Percentiles rank a stretch among this genome's conserved stretches.
phyloP scores from a whole-genome alignment of 2,888 invertebrate genomes.

The Hermodice carunculata region DNA sequence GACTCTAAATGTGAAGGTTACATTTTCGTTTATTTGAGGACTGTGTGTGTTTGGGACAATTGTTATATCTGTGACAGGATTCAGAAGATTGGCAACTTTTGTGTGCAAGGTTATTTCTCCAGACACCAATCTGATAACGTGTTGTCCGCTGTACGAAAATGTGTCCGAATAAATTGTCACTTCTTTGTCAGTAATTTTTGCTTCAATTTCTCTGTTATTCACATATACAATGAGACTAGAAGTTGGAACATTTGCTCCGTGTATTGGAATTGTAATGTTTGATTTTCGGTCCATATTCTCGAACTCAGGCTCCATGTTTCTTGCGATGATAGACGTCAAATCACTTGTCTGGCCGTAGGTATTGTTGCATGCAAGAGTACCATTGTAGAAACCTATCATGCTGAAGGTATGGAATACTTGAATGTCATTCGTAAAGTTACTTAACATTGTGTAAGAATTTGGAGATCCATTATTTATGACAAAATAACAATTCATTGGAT shows the following conservation, averaged over 20 bases:
- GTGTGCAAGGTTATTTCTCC: neutral
- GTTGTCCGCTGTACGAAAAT: constrained; percentile 22
- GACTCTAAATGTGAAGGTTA: constrained; percentile 49
- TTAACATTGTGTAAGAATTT: no score
- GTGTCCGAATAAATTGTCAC: constrained; percentile 6
- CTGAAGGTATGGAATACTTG: constrained; percentile 48
- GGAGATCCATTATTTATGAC: no score
- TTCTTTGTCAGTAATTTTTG: constrained; percentile 4
- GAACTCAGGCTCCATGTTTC: neutral
- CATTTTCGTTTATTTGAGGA: constrained; percentile 35
- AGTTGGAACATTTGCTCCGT: neutral
- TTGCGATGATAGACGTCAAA: no score
- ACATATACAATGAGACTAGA: neutral
- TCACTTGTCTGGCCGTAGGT: constrained; percentile 46
- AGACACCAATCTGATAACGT: constrained; percentile 8
- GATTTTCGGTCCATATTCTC: neutral
- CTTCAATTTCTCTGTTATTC: neutral
- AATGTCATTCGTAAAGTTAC: no score
- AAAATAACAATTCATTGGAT: no score
- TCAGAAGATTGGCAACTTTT: constrained; percentile 21
- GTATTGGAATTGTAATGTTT: neutral
- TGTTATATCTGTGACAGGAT: neutral
- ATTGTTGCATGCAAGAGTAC: constrained; percentile 50
- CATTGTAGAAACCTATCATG: constrained; percentile 48
- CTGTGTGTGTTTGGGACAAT: neutral